Conservation (phyloP, 2,113 vertebrate species). For the Oreochromis niloticus region DNA sequence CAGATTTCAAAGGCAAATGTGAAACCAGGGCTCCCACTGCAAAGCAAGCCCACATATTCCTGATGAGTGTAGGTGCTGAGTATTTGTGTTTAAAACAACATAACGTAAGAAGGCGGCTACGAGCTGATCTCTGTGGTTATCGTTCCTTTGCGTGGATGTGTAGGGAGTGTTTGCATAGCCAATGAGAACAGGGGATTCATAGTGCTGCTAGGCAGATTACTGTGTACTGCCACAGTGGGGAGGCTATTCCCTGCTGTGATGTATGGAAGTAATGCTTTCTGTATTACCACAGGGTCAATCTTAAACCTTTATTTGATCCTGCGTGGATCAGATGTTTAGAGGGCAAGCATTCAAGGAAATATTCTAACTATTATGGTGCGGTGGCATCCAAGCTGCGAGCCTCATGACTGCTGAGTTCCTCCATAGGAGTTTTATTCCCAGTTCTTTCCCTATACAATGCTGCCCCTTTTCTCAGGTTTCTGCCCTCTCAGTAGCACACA, state of each 20-base stretch:
- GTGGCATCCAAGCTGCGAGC: not conserved
- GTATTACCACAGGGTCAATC: not conserved
- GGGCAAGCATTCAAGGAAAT: not conserved
- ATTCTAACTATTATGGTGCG: not conserved
- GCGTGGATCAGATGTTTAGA: not conserved
- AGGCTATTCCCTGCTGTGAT: not conserved
- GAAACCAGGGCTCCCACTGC: not conserved
- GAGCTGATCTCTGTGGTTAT: slow-evolving; percentile 55
- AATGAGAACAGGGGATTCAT: slow-evolving; percentile 24
- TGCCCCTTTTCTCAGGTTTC: not conserved
- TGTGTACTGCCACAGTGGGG: not conserved
- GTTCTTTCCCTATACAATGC: not conserved
- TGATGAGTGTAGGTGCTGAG: not conserved
- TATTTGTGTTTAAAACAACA: not conserved
- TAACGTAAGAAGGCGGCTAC: not conserved
- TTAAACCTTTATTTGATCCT: not conserved
- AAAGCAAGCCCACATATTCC: not conserved
- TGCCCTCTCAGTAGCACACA: slow-evolving; percentile 2
- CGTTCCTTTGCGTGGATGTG: slow-evolving; percentile 14
- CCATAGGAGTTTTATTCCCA: not conserved
- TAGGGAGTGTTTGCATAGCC: slow-evolving; percentile 46
- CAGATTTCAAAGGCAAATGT: slow-evolving; percentile 16
- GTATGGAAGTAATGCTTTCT: not conserved
- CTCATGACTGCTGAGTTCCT: not conserved
- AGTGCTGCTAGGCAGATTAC: slow-evolving; percentile 64